phyloP scores from a whole-genome alignment of 1,140 invertebrate species.

The Contarinia nasturtii region DNA sequence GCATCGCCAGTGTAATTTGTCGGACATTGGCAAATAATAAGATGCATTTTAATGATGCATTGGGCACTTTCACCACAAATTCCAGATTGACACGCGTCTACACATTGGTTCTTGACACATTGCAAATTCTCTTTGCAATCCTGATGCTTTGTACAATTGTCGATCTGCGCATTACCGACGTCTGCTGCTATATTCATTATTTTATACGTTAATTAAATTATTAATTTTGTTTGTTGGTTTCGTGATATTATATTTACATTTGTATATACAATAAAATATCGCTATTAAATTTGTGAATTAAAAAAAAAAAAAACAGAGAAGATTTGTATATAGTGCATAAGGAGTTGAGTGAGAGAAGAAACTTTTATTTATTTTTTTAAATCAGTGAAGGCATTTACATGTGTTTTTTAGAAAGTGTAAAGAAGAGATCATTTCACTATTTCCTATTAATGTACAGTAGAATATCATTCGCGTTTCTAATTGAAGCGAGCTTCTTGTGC shows the following conservation, averaged over 20 bases:
- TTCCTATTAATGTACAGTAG: no score
- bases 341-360: background rate
- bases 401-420: no score
- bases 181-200: slow-evolving; percentile 15
- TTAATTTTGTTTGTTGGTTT: slow-evolving; percentile 19
- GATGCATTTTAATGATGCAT: slow-evolving; percentile 35
- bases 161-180: slow-evolving; percentile 23
- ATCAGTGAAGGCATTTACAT: no score
- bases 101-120: slow-evolving; percentile 41
- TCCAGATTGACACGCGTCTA: slow-evolving; percentile 35
- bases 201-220: slow-evolving; percentile 13
- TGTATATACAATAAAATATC: slow-evolving; percentile 16
- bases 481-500: no score
- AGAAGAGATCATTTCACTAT: no score
- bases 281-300: slow-evolving; percentile 13
- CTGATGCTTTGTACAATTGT: slow-evolving; percentile 34
- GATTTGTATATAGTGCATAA: background rate
- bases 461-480: no score
- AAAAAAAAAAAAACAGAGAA: background rate
- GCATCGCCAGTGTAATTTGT: slow-evolving; percentile 18
- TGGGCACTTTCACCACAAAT: slow-evolving; percentile 35
- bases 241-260: slow-evolving; percentile 28
- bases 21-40: slow-evolving; percentile 28
- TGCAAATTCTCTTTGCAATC: slow-evolving; percentile 43
- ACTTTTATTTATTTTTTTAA: background rate